phyloP scores from a whole-genome alignment of 2,113 vertebrate species.

The Archocentrus centrarchus region DNA sequence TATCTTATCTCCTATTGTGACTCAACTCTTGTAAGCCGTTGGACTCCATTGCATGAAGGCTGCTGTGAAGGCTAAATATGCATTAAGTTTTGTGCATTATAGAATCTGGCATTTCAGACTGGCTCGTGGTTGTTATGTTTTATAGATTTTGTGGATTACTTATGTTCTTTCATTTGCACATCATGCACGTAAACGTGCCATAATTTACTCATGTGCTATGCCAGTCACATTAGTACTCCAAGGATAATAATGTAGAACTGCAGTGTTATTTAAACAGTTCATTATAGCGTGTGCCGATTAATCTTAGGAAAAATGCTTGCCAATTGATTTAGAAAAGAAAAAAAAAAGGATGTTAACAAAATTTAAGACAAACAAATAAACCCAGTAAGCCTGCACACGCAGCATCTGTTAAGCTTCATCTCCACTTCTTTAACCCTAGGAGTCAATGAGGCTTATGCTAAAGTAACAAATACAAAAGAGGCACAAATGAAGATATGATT shows the following conservation, averaged over 20 bases:
- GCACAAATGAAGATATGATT: not conserved
- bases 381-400: accelerated
- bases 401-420: not conserved
- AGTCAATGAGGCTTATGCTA: not conserved
- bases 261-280: not conserved
- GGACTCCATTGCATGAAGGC: not conserved
- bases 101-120: not conserved
- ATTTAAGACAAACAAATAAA: not conserved
- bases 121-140: not conserved
- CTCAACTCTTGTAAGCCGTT: not conserved
- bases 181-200: not conserved
- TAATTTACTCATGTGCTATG: not conserved
- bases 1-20: not conserved
- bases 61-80: not conserved
- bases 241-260: not conserved
- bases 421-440: accelerated
- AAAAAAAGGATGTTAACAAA: not conserved
- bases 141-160: not conserved
- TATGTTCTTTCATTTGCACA: not conserved
- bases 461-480: not conserved
- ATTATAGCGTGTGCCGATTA: accelerated
- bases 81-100: not conserved
- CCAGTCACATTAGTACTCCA: not conserved
- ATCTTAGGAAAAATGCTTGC: not conserved
- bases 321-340: not conserved